Conservation (phyloP, 2,113 vertebrate species). For the Ramphastos sulfuratus region DNA sequence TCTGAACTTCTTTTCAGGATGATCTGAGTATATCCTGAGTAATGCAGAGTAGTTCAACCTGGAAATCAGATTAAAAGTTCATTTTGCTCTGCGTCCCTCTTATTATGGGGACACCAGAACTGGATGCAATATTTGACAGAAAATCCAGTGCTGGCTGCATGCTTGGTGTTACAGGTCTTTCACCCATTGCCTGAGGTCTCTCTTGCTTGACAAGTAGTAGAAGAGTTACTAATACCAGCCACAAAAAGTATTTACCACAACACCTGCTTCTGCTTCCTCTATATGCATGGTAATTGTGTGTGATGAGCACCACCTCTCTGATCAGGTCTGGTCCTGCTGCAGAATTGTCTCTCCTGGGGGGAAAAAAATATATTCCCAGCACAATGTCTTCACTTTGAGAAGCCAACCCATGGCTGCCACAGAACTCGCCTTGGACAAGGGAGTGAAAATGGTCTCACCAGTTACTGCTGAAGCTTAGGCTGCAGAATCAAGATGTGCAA, state of each 20-base stretch:
- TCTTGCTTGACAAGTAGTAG: background rate
- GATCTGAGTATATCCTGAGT: background rate
- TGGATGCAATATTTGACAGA: no score
- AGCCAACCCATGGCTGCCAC: accelerated
- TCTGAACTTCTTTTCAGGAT: background rate
- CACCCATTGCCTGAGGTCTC: background rate
- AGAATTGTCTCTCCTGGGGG: background rate
- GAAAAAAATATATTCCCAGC: background rate
- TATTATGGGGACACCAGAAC: no score
- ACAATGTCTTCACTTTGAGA: background rate
- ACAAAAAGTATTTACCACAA: background rate
- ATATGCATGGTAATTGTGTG: background rate
- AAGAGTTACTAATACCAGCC: background rate
- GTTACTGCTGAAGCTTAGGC: background rate
- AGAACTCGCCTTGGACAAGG: background rate
- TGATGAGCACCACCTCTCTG: background rate
- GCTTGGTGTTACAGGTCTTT: background rate
- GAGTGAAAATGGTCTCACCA: background rate
- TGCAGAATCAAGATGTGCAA: accelerated
- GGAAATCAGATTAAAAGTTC: background rate
- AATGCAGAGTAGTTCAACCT: background rate
- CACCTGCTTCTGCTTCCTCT: background rate
- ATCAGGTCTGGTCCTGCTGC: background rate
- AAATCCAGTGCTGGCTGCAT: background rate
- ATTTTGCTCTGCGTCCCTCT: background rate